phyloP scores from a whole-genome alignment of 2,113 vertebrate genomes.

The Xenotilapia longispinis region DNA sequence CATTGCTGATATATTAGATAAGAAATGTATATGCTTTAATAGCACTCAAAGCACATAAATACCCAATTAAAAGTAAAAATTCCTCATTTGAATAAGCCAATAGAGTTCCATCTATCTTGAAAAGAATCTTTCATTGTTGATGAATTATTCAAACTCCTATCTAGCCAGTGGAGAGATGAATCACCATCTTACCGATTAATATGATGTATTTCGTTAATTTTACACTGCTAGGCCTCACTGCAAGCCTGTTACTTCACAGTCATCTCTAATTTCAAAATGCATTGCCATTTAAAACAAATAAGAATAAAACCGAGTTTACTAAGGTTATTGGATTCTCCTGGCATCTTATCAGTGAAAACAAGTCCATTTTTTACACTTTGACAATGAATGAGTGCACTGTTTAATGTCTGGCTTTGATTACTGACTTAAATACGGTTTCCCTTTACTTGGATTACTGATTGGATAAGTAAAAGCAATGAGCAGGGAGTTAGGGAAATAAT shows the following conservation, averaged over 20 bases:
- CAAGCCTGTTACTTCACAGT: background rate
- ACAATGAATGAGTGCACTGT: constrained; percentile 9
- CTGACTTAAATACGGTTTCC: background rate
- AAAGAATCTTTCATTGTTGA: background rate
- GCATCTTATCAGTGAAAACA: background rate
- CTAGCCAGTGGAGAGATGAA: background rate
- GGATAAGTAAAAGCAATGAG: background rate
- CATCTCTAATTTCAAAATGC: background rate
- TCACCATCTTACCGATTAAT: background rate
- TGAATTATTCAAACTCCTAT: background rate
- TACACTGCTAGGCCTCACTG: background rate
- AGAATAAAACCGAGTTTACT: background rate
- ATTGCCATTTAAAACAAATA: background rate
- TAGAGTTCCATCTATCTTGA: background rate
- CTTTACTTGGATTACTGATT: constrained; percentile 14
- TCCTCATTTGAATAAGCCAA: background rate
- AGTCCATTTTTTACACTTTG: background rate
- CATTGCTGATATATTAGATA: background rate
- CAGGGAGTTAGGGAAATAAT: background rate
- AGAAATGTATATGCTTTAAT: background rate
- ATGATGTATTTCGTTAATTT: background rate
- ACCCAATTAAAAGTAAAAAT: background rate
- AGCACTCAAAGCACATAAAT: background rate
- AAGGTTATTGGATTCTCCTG: background rate
- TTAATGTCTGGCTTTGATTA: constrained; percentile 13